phyloP scores from a whole-genome alignment of 1,140 invertebrate species.

The Aphis gossypii region DNA sequence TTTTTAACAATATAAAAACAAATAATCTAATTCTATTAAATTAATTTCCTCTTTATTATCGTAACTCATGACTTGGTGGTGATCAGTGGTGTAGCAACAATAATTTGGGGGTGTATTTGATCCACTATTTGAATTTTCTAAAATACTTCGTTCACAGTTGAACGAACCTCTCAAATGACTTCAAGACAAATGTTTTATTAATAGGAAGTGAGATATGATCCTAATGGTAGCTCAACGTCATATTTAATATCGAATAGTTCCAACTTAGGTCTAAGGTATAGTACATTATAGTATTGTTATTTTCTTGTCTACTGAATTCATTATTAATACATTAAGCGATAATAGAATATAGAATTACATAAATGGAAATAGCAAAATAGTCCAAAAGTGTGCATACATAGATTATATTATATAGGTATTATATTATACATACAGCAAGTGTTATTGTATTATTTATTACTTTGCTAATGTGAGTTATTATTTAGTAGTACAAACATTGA shows the following conservation, averaged over 20 bases:
- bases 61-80: neutral
- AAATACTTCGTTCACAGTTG: neutral
- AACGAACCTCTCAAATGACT: constrained; percentile 12
- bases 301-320: neutral
- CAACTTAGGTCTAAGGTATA: neutral
- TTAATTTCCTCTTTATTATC: neutral
- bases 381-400: neutral
- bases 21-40: neutral
- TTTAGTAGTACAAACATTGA: neutral
- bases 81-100: no score
- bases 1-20: neutral
- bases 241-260: neutral
- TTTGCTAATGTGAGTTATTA: neutral
- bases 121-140: neutral
- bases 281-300: neutral
- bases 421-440: neutral
- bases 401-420: neutral
- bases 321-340: constrained; percentile 20
- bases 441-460: constrained; percentile 14
- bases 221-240: neutral
- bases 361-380: constrained; percentile 14
- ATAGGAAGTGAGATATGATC: constrained; percentile 27
- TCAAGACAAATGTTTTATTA: constrained; percentile 1
- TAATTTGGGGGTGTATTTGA: no score
- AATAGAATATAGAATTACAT: neutral